A percentile compares a stretch with the other conserved stretches of the same genome.
Evolutionary conservation across 2,888 invertebrate species (phyloP).

Genomic region (Phytoseiulus persimilis): DNA sequence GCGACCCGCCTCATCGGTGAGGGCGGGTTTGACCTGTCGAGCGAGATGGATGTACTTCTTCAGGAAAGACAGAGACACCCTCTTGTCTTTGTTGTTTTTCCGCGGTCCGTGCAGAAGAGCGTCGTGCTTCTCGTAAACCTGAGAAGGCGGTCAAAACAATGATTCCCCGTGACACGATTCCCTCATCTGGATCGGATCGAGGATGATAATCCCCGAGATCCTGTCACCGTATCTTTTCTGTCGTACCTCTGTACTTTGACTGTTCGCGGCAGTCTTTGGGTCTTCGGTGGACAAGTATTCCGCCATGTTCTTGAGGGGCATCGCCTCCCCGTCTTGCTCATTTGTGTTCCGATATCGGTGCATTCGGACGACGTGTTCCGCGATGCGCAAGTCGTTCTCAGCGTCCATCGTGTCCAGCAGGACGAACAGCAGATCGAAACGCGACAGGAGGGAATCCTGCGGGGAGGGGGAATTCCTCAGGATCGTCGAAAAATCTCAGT

Average conservation of each 20-base stretch:
- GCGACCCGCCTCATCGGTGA: conserved; percentile 79
- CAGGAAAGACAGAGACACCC: conserved; percentile 86
- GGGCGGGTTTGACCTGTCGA: conserved; percentile 75
- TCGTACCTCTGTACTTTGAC: conserved; percentile 52
- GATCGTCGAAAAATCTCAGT: too few relatives aligned
- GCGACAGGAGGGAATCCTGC: conserved; percentile 84
- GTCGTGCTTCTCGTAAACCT: conserved; percentile 85
- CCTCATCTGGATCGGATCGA: background rate
- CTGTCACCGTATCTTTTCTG: background rate
- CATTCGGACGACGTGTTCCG: conserved; percentile 94
- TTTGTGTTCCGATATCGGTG: conserved; percentile 86
- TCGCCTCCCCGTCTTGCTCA: conserved; percentile 85
- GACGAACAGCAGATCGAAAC: conserved; percentile 96
- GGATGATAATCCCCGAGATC: background rate
- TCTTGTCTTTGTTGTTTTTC: conserved; percentile 65
- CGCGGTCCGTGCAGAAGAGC: conserved; percentile 76
- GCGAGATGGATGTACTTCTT: conserved; percentile 92
- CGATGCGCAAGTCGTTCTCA: conserved; percentile 79
- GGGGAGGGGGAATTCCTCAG: background rate
- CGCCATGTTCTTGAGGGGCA: conserved; percentile 67
- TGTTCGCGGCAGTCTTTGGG: conserved; percentile 58
- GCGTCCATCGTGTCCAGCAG: conserved; percentile 80
- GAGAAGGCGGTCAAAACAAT: conserved; percentile 45
- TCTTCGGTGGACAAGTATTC: conserved; percentile 79
- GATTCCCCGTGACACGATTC: too few relatives aligned